Conservation (phyloP, 2,113 vertebrate genomes). For the Hydrochoerus hydrochaeris region DNA sequence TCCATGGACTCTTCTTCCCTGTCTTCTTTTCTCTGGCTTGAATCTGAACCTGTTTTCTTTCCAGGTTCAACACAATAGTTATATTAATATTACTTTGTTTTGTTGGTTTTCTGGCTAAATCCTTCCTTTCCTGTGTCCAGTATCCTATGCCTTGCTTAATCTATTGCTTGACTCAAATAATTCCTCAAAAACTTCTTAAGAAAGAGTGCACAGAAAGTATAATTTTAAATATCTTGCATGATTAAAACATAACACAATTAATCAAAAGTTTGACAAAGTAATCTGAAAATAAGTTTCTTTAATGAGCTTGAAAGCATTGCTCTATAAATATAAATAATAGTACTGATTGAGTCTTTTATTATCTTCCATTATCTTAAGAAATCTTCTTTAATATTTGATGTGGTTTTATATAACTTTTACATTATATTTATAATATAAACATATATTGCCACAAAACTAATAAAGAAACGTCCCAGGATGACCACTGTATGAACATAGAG, state of each 20-base stretch:
- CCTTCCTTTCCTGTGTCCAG: not conserved
- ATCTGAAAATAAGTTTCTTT: conserved; percentile 22
- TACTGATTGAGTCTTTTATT: not conserved
- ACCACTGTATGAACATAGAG: not conserved
- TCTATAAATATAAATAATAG: not conserved
- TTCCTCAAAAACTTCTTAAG: not conserved
- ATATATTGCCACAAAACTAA: not conserved
- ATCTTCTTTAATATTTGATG: not conserved
- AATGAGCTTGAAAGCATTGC: not conserved
- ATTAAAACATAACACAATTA: not conserved
- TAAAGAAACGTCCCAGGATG: not conserved
- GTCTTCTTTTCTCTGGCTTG: not conserved
- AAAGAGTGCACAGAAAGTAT: not conserved
- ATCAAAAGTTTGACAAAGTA: not conserved
- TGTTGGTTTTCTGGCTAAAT: not conserved
- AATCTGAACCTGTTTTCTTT: conserved; percentile 3
- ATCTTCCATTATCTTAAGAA: not conserved
- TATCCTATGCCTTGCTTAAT: not conserved
- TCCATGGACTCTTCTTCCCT: not conserved
- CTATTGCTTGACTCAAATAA: not conserved
- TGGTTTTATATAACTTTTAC: not conserved
- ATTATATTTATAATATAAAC: not conserved
- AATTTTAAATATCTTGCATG: not conserved
- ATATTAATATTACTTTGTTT: not conserved
- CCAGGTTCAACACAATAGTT: not conserved